Evolutionary conservation across 2,888 invertebrate species (phyloP).

Genomic region (Drosophila neonasuta): DNA sequence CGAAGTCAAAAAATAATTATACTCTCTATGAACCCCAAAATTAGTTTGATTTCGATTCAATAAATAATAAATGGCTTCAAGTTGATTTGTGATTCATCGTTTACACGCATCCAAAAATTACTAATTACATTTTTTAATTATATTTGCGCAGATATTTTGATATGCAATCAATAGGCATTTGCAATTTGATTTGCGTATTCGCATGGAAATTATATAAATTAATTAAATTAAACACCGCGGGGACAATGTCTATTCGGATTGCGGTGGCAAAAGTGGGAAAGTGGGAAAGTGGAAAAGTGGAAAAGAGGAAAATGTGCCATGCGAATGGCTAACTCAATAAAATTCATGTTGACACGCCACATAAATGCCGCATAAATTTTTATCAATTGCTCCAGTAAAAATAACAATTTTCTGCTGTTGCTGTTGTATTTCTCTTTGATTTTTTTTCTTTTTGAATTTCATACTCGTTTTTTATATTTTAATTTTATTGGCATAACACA

Average conservation of each 20-base stretch:
- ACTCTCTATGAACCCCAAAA: background rate
- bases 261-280: constrained; percentile 8
- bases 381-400: constrained; percentile 22
- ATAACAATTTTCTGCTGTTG: background rate
- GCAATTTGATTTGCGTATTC: constrained; percentile 24
- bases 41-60: background rate
- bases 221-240: constrained; percentile 49
- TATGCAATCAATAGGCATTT: constrained; percentile 20
- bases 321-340: constrained; percentile 23
- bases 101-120: background rate
- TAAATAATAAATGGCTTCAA: background rate
- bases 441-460: background rate
- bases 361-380: constrained; percentile 25
- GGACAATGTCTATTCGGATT: constrained; percentile 27
- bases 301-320: background rate
- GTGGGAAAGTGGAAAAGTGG: constrained; percentile 6
- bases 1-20: background rate
- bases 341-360: constrained; percentile 32
- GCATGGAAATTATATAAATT: constrained; percentile 39
- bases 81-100: constrained; percentile 1
- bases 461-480: background rate
- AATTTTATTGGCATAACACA: constrained; percentile 29
- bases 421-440: background rate
- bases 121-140: constrained; percentile 23
- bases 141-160: constrained; percentile 14